Base-by-base conservation (phyloP, 2,797 vertebrate species). In the Astyanax mexicanus region DNA sequence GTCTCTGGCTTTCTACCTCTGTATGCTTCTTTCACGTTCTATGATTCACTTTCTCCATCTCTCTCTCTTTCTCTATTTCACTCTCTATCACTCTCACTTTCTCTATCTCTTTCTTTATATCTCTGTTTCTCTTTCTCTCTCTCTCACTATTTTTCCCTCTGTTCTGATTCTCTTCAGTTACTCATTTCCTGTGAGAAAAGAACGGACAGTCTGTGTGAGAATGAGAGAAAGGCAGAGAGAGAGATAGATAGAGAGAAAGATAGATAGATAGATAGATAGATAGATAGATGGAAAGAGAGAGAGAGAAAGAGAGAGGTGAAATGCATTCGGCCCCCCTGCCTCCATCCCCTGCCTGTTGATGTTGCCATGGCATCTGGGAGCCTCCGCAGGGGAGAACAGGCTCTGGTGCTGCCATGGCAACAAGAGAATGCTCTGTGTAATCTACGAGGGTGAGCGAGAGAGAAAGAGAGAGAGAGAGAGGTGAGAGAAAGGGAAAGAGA, bases 331-430 rank as follows among this genome's bases (percentile, higher is more conserved):
- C 77, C 85, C 83, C 67, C 47, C n/a, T 74, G 72, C 77, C 77
- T 79, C 77, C 70, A 81, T 67, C 78, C 83, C 73, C 75, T 69
- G 74, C 80, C 81, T 84, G 80, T 78, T 87, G 84, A 83, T 79
- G 87, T 88, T 87, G 84, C 87, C 84, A 83, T 87, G 86, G 86
- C 19, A 72, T 81, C 83, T 80, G 75, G 62, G 80, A 83, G 66
- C 62, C 80, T 82, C 83, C 67, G 82, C 78, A 69, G 84, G 84
- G 75, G 55, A 84, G 82, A 80, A 81, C 84, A 72, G 79, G 81
- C 73, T 75, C 32, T 47, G 65, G 49, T 27, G 83, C 77, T 84
- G 54, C 76, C 82, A 84, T 88, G 80, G 85, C 80, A 86, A 89
- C 83, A 74, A 47, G 62, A 77, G 74, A 78, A 84, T 74, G 86